phyloP scores from a whole-genome alignment of 2,113 vertebrate species.

The Nothoprocta pentlandii region DNA sequence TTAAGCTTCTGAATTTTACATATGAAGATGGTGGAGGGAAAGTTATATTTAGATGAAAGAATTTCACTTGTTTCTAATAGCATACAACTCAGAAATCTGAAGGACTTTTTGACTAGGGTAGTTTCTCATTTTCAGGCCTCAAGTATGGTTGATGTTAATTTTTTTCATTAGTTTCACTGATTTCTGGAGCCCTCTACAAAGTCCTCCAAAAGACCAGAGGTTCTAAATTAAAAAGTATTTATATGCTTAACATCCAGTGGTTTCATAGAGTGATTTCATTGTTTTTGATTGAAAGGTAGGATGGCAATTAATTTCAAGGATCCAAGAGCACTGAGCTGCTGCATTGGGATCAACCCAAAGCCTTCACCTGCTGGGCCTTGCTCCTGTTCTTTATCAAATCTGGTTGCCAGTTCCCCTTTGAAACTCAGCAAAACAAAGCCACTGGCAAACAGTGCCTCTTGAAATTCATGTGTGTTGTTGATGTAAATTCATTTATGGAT shows the following conservation, averaged over 20 bases:
- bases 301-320: neutral
- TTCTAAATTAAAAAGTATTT: slow-evolving; percentile 31
- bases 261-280: neutral
- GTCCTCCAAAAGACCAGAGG: neutral
- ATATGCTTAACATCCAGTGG: neutral
- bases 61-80: neutral
- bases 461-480: neutral
- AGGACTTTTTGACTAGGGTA: neutral
- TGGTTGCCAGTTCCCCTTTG: neutral
- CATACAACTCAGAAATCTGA: neutral
- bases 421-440: neutral
- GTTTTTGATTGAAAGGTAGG: slow-evolving; percentile 33
- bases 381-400: neutral
- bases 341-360: neutral
- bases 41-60: slow-evolving; percentile 62
- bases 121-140: neutral
- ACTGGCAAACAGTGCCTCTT: neutral
- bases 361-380: neutral
- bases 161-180: slow-evolving; percentile 21
- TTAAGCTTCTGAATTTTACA: slow-evolving; percentile 53
- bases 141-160: neutral
- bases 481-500: accelerated
- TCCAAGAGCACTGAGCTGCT: neutral
- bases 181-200: neutral
- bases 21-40: neutral